Percentiles rank a stretch among this genome's conserved stretches.
phyloP scores from a whole-genome alignment of 2,888 invertebrate genomes.

The Acheta domesticus region DNA sequence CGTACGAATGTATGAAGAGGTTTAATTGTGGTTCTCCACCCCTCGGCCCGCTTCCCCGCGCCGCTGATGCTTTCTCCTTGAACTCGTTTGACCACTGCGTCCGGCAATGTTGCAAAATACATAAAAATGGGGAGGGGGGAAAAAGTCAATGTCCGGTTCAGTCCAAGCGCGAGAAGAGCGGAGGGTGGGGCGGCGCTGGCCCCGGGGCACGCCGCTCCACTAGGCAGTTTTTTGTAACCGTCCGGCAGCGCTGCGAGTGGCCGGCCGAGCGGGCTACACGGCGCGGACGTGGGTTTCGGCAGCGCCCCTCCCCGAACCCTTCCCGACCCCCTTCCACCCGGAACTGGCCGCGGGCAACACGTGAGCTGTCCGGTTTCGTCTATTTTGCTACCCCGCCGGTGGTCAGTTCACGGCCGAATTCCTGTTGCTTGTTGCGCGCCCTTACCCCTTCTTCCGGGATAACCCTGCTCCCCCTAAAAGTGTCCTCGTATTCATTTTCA shows the following conservation, averaged over 20 bases:
- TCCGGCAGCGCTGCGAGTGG: no score
- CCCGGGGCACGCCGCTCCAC: no score
- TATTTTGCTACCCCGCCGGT: constrained; percentile 1
- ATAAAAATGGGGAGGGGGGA: background rate
- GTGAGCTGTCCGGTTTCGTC: background rate
- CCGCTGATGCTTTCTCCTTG: background rate
- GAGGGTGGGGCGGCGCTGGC: no score
- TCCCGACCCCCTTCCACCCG: background rate
- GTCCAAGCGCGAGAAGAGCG: background rate
- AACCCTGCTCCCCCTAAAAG: constrained; percentile 18
- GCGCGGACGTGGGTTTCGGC: no score
- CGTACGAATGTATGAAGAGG: constrained; percentile 2
- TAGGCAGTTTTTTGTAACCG: no score
- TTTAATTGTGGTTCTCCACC: constrained; percentile 18
- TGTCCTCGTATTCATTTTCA: background rate
- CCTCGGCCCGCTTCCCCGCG: background rate
- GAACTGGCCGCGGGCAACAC: constrained; percentile 5
- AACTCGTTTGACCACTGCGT: background rate
- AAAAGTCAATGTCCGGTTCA: background rate
- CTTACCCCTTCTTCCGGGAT: constrained; percentile 6
- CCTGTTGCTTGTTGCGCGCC: background rate
- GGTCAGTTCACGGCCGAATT: constrained; percentile 8
- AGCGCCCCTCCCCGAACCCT: no score
- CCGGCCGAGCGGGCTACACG: no score
- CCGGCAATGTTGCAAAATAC: background rate